phyloP scores from a whole-genome alignment of 2,797 vertebrate species.

The Coilia nasus region DNA sequence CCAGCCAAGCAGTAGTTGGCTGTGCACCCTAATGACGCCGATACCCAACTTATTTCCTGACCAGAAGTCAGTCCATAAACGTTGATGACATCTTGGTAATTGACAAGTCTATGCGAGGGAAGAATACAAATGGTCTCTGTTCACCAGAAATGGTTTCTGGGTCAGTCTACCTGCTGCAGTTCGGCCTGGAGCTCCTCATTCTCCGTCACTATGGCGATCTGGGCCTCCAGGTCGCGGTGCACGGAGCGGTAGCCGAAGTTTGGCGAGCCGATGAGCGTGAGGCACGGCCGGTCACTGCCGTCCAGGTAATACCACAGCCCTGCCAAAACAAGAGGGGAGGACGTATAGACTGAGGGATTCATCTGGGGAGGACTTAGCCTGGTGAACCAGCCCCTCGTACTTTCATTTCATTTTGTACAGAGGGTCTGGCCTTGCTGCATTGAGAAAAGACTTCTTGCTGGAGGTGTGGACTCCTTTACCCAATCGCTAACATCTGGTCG shows the following conservation, averaged over 20 bases:
- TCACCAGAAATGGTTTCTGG: too few species aligned
- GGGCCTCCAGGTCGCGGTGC: slow-evolving; percentile 95
- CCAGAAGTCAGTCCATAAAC: background rate
- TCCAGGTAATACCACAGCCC: slow-evolving; percentile 96
- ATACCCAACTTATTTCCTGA: background rate
- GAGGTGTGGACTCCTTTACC: too few species aligned
- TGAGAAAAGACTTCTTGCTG: too few species aligned
- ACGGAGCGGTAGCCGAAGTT: slow-evolving; percentile 98
- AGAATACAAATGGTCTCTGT: background rate
- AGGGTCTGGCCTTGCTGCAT: too few species aligned
- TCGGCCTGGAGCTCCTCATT: slow-evolving; percentile 87
- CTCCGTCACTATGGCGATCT: slow-evolving; percentile 93
- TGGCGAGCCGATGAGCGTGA: slow-evolving; percentile 95
- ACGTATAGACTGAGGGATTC: too few species aligned
- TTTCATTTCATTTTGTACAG: too few species aligned
- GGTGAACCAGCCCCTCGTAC: too few species aligned
- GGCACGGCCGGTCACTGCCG: slow-evolving; percentile 86
- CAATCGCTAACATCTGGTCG: too few species aligned
- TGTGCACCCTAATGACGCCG: background rate
- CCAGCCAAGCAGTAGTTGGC: background rate
- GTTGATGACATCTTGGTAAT: background rate
- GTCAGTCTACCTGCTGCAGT: slow-evolving; percentile 83
- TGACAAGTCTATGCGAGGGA: background rate
- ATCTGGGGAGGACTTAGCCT: too few species aligned
- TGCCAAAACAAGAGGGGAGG: slow-evolving; percentile 59